Evolutionary conservation across 2,113 vertebrate genomes (phyloP), one percentile per base, ranked within the genome.

Genomic region (Hippocampus guttulatus): DNA sequence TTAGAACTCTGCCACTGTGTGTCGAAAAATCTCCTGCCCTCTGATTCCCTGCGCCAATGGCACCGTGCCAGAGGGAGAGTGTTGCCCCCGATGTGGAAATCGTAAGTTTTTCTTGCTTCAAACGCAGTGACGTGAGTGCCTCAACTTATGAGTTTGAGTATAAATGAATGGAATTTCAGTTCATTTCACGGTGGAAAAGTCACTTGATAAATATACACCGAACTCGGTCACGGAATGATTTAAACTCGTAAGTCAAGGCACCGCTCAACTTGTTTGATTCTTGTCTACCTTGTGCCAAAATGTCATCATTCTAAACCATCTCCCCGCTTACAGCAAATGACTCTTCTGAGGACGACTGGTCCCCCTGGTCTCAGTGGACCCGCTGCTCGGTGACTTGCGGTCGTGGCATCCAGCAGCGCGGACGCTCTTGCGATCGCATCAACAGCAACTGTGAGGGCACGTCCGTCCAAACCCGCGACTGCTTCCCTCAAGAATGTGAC

Each of bases 311-410:
- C 15, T 23, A 27, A 69, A 75, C 1, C 0, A 49, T 67, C 20
- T 0, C 12, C 2, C 65, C 6, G 43, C 54, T 70, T 27, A 58
- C 82, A 98, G 96, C 90, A 30, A 95, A 89, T 0, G 94, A 95
- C 82, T 92, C 89, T 0, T 91, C 92, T 1, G 95, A 96, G 4
- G 96, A 96, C 8, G 93, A 94, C 64, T 99, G 97, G 97, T 99
- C 97, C 16, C 95, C 95, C 2, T 99, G 97, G 97, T 99, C 97
- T 52, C 95, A 99, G 70, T 99, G 97, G 97, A 99, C 97, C 11
- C 94, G 94, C 10, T 99, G 97, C 84, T 98, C 97, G 0, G 94
- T 94, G 41, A 95, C 95, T 9, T 99, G 97, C 69, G 97, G 97
- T 30, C 93, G 96, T 3, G 97, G 97, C 7, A 93, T 97, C 81